phyloP scores from a whole-genome alignment of 2,113 vertebrate genomes.

The Otocyon megalotis region DNA sequence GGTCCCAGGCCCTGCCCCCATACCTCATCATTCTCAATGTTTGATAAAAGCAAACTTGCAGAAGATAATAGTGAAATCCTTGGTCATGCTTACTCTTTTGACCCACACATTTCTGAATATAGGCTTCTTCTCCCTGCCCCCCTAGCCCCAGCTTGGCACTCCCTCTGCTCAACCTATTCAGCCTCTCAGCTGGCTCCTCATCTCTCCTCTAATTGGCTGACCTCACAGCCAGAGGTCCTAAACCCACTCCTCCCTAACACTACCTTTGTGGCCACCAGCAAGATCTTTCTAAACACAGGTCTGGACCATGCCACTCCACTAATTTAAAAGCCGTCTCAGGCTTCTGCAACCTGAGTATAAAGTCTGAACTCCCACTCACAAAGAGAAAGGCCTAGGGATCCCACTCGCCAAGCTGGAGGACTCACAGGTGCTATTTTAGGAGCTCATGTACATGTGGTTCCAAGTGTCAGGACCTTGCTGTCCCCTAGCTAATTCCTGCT shows the following conservation, averaged over 20 bases:
- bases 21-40: neutral
- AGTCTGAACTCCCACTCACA: constrained; percentile 2
- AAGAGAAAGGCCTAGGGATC: neutral
- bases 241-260: neutral
- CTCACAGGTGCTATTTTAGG: constrained; percentile 75
- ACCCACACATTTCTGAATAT: constrained; percentile 45
- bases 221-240: constrained; percentile 14
- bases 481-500: constrained; percentile 55
- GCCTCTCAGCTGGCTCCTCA: constrained; percentile 13
- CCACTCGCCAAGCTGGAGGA: constrained; percentile 66
- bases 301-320: neutral
- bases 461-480: neutral
- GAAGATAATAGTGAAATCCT: neutral
- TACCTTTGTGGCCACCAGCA: neutral
- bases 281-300: constrained; percentile 55
- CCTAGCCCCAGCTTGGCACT: neutral
- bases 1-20: neutral
- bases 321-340: constrained; percentile 46
- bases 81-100: constrained; percentile 12
- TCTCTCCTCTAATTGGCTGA: neutral
- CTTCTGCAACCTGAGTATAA: neutral
- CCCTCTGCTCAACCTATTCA: constrained; percentile 42
- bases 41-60: constrained; percentile 24
- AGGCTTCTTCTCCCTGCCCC: neutral
- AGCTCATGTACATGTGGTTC: neutral